phyloP scores from a whole-genome alignment of 2,888 invertebrate genomes.

The Ectobius pallidus region DNA sequence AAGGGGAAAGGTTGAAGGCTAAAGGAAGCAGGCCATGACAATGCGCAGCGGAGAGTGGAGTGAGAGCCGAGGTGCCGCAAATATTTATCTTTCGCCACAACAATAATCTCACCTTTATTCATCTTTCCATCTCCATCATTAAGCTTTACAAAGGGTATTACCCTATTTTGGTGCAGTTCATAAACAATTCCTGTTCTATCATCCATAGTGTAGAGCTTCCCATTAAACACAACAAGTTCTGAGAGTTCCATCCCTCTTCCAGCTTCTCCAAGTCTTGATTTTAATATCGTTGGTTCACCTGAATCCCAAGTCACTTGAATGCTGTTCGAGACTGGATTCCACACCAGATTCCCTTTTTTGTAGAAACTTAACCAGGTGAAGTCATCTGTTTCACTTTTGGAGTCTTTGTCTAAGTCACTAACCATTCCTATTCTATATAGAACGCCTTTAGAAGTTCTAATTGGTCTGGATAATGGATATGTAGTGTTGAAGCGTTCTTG shows the following conservation, averaged over 20 bases:
- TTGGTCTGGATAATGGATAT: conserved; percentile 82
- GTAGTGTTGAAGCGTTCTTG: conserved; percentile 64
- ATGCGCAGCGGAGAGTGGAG: too few relatives aligned
- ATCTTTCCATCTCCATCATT: conserved; percentile 89
- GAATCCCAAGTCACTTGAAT: conserved; percentile 78
- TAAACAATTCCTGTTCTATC: conserved; percentile 92
- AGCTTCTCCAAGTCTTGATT: conserved; percentile 78
- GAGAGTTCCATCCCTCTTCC: conserved; percentile 97
- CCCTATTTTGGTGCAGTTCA: conserved; percentile 69
- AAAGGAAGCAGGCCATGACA: too few relatives aligned
- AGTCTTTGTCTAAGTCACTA: conserved; percentile 90
- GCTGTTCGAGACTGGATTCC: conserved; percentile 64
- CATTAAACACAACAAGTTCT: conserved; percentile 92
- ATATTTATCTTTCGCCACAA: neutral
- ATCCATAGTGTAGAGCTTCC: conserved; percentile 87
- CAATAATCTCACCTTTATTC: conserved; percentile 60
- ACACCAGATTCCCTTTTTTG: conserved; percentile 78
- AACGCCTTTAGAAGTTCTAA: conserved; percentile 65
- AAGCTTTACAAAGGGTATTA: conserved; percentile 82
- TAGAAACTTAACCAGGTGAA: conserved; percentile 83
- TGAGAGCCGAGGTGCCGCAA: too few relatives aligned
- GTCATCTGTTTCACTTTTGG: conserved; percentile 70
- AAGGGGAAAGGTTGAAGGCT: too few relatives aligned
- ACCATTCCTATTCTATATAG: conserved; percentile 88
- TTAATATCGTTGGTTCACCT: conserved; percentile 64